Percentiles rank a stretch among this genome's conserved stretches.
phyloP scores from a whole-genome alignment of 2,113 vertebrate species.

The Rhipidura dahli region DNA sequence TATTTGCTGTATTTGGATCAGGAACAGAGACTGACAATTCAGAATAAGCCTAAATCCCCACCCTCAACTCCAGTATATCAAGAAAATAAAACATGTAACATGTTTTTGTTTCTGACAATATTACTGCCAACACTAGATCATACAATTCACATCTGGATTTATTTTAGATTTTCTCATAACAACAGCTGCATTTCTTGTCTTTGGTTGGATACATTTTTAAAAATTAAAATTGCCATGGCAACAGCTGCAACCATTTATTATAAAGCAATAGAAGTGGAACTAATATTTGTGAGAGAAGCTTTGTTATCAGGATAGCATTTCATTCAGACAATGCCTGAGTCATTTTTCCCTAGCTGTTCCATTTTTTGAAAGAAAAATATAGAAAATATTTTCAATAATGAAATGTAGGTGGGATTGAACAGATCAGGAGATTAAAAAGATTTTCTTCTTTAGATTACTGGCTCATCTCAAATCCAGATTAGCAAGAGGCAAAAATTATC shows the following conservation, averaged over 20 bases:
- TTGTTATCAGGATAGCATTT: slow-evolving; percentile 38
- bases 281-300: slow-evolving; percentile 62
- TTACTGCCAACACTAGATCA: background rate
- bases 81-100: background rate
- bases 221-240: slow-evolving; percentile 74
- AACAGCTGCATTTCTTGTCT: slow-evolving; percentile 69
- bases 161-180: slow-evolving; percentile 45
- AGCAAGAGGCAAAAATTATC: slow-evolving; percentile 1
- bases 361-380: background rate
- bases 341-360: background rate
- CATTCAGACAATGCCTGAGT: background rate
- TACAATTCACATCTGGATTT: slow-evolving; percentile 51
- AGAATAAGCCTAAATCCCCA: background rate
- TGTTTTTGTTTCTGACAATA: slow-evolving; percentile 16
- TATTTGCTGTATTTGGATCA: background rate
- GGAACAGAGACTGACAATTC: background rate
- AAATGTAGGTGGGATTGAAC: slow-evolving; percentile 31
- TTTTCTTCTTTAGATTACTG: slow-evolving; percentile 24
- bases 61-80: background rate
- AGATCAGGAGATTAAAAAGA: slow-evolving; percentile 4
- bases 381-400: slow-evolving; percentile 26
- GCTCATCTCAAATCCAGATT: slow-evolving; percentile 39
- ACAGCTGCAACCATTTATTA: slow-evolving; percentile 73
- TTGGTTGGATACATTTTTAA: slow-evolving; percentile 55
- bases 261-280: slow-evolving; percentile 53